Base-by-base conservation (phyloP, 1,140 invertebrate genomes). In the Ostrea edulis region DNA sequence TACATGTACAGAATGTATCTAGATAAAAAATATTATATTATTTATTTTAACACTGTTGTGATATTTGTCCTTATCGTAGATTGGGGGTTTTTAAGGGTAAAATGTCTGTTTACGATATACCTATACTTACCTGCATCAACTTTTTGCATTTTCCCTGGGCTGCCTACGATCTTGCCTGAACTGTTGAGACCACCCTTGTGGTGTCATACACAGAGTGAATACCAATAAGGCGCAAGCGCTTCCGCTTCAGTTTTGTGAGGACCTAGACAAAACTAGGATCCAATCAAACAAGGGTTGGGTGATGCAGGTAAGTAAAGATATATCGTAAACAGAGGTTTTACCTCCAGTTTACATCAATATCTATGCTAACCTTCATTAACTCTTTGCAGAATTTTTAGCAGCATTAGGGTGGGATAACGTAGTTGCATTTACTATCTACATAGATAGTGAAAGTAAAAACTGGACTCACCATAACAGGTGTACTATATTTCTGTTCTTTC, bases 81-180 rank as follows among this genome's bases (percentile, higher is more conserved):
- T 1, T 44, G 5, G 5, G n/a, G 5, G 35, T 44, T 1, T 44
- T 44, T 44, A 44, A 44, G 35, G 2, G 82, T 35, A 62, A 25
- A 25, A 55, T 8, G 2, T 12, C 54, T 55, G 54, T 55, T 55
- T 17, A 55, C 1, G 1, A 17, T 55, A 68, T 68, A 68, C 25
- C 65, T 68, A 68, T 25, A 68, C 65, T 68, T 68, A 68, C 65
- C n/a, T 68, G n/a, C 65, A 22, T 68, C n/a, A 68, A 68, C 65
- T 68, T 68, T 68, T 68, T 68, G 65, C 65, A 68, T 68, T 68
- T 68, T 68, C 22, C 65, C 11, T 1, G 65, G 65, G 65, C 65
- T 68, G 65, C 65, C 65, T 68, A 68, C n/a, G 25, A 22, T 68
- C 22, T 25, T 68, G 65, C 65, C 65, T 68, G n/a, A 68, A 68